phyloP scores from a whole-genome alignment of 2,888 invertebrate genomes.

The Drosophila austrosaltans region DNA sequence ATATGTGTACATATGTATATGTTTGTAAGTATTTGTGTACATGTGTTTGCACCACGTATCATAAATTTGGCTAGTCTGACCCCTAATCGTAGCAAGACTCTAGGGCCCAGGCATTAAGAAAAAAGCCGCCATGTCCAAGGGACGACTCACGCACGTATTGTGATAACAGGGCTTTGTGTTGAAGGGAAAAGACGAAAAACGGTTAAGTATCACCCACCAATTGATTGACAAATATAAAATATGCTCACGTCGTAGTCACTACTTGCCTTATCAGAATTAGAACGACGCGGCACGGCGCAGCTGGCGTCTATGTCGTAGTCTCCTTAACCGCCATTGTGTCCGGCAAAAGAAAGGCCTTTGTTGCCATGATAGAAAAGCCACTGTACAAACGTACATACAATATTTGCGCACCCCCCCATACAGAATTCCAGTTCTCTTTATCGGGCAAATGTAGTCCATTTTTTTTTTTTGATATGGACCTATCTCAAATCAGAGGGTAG shows the following conservation, averaged over 20 bases:
- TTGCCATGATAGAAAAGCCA: not conserved
- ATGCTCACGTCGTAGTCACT: not conserved
- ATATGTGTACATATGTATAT: slow-evolving; percentile 14
- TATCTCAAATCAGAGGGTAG: not conserved
- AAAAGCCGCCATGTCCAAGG: not conserved
- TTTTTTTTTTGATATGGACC: not conserved
- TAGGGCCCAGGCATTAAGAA: not conserved
- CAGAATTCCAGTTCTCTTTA: not conserved
- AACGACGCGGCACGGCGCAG: no score
- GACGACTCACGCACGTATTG: slow-evolving; percentile 33
- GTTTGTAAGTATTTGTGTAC: not conserved
- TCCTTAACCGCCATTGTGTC: slow-evolving; percentile 1
- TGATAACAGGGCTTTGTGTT: slow-evolving; percentile 41
- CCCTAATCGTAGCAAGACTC: not conserved
- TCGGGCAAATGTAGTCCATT: not conserved
- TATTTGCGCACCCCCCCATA: not conserved
- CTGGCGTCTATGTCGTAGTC: slow-evolving; percentile 6
- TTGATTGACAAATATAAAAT: slow-evolving; percentile 41
- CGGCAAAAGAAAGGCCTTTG: not conserved
- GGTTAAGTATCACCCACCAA: slow-evolving; percentile 1
- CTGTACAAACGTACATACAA: not conserved
- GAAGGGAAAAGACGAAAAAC: not conserved
- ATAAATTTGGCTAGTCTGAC: slow-evolving; percentile 9
- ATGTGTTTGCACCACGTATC: slow-evolving; percentile 9
- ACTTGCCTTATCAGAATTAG: slow-evolving; percentile 29